Evolutionary conservation across 1,140 invertebrate species (phyloP), one percentile per base, ranked within the genome.

Genomic region (Drosophila yakuba): DNA sequence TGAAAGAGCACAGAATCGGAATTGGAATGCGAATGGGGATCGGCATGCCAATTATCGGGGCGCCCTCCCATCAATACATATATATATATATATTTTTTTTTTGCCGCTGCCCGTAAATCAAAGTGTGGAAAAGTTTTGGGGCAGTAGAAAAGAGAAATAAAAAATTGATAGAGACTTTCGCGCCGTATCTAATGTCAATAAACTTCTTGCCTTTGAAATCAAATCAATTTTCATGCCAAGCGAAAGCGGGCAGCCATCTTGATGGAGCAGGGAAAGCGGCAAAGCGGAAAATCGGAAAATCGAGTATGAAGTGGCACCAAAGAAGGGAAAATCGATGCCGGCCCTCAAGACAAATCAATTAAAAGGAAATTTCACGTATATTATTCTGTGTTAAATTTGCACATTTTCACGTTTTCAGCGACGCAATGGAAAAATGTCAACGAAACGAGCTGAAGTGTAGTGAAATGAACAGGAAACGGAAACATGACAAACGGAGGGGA

Each of bases 311-410:
- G 28, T 32, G 14, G 47, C 28, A 45, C 12, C 15, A 17, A 41
- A 56, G 38, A 45, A 43, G 47, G 43, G 43, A 66, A 69, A 79
- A 83, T 80, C 80, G 60, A 89, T 83, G 62, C 41, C 44, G 52
- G 45, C 58, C 79, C 81, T 73, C 72, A 56, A 80, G 80, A 77
- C 81, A 80, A 88, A 88, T 88, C 79, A 86, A 88, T 89, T 86
- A 86, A 89, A 69, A 47, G 14, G 8, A 55, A 50, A 72, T 54
- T 73, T 57, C 20, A 43, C 23, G 23, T 47, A 48, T 32, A 41
- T 52, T 57, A 64, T 63, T 43, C 35, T 59, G 15, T 35, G 23
- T 41, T 54, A 39, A 35, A 41, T 50, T 52, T 74, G 20, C 28
- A 45, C 60, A 58, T 47, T 74, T 62, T 60, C 28, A 74, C 45